A percentile compares a stretch with the other conserved stretches of the same genome.
phyloP scores from a whole-genome alignment of 2,797 vertebrate genomes.

The Oreochromis grahami region DNA sequence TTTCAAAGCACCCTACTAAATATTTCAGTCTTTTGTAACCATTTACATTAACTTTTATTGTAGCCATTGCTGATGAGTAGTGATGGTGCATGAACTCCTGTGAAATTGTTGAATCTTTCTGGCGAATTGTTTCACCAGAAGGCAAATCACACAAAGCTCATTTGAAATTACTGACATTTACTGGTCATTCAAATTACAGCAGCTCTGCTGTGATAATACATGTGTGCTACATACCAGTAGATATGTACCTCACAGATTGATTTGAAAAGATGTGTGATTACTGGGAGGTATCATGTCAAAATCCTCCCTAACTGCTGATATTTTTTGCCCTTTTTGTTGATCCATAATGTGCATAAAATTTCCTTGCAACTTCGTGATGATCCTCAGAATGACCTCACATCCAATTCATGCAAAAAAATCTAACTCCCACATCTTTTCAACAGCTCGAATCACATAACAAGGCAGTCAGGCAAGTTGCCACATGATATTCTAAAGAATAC shows the following conservation, averaged over 20 bases:
- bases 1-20: neutral
- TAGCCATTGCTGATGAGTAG: neutral
- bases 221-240: neutral
- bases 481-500: neutral
- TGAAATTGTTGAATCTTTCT: neutral
- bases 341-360: neutral
- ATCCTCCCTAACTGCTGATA: neutral
- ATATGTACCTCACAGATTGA: neutral
- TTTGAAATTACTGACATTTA: neutral
- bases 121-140: neutral
- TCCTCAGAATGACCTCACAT: neutral
- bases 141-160: neutral
- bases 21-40: neutral
- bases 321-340: neutral
- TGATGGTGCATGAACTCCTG: neutral
- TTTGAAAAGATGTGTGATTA: neutral
- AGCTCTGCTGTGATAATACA: neutral
- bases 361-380: neutral
- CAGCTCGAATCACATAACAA: neutral
- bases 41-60: neutral
- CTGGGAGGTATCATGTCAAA: neutral
- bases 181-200: neutral
- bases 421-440: neutral
- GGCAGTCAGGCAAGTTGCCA: neutral
- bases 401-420: neutral